Percentiles rank a stretch among this genome's conserved stretches.
Conservation (phyloP, 2,797 vertebrate species). For the Intellagama lesueurii region DNA sequence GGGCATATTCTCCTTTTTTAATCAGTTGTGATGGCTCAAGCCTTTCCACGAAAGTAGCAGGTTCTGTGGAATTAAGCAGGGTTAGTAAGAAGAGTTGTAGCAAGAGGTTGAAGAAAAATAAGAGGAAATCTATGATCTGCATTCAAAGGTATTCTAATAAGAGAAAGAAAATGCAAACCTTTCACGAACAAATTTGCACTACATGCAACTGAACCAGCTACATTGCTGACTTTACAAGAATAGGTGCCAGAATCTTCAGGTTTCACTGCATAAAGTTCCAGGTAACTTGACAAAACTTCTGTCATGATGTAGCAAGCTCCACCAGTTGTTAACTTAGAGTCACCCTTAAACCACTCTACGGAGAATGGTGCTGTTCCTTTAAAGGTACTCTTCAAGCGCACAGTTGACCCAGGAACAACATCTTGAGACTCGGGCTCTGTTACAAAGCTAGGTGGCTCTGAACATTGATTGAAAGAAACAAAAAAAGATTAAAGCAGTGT, state of each 20-base stretch:
- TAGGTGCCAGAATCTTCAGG: slow-evolving; percentile 90
- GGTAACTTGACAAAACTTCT: slow-evolving; percentile 88
- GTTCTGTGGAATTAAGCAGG: slow-evolving; percentile 80
- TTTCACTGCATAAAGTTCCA: slow-evolving; percentile 94
- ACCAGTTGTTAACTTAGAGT: slow-evolving; percentile 89
- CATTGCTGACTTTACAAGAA: slow-evolving; percentile 92
- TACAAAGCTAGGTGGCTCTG: slow-evolving; percentile 94
- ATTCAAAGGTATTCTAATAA: slow-evolving; percentile 45
- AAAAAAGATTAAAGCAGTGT: slow-evolving; percentile 60
- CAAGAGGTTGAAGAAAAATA: slow-evolving; percentile 47
- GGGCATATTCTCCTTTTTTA: slow-evolving; percentile 83
- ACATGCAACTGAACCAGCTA: slow-evolving; percentile 90
- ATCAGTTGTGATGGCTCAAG: slow-evolving; percentile 87
- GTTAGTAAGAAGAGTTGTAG: slow-evolving; percentile 65
- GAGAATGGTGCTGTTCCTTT: slow-evolving; percentile 90
- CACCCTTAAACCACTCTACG: slow-evolving; percentile 93
- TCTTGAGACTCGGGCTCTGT: slow-evolving; percentile 89
- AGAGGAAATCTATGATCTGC: slow-evolving; percentile 1
- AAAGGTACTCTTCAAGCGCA: slow-evolving; percentile 88
- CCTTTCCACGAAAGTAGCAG: slow-evolving; percentile 89
- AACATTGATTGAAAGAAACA: slow-evolving; percentile 71
- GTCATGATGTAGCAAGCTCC: slow-evolving; percentile 93
- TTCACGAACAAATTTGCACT: slow-evolving; percentile 92
- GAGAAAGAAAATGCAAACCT: slow-evolving; percentile 85
- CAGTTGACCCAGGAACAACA: slow-evolving; percentile 87